Conservation (phyloP, 2,113 vertebrate species). For the Cyprinodon variegatus region DNA sequence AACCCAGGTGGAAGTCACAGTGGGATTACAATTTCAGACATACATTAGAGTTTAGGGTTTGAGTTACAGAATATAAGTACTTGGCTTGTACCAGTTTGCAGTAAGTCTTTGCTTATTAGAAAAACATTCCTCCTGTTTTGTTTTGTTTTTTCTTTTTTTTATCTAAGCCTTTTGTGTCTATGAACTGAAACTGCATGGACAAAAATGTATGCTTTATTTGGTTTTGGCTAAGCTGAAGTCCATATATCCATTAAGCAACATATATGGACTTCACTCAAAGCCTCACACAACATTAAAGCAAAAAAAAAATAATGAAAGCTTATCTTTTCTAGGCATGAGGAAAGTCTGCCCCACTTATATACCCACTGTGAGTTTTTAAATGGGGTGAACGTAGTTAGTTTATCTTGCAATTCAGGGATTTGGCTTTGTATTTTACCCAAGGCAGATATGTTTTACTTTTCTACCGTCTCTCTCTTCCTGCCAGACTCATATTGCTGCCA, state of each 20-base stretch:
- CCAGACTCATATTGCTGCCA: too few relatives aligned
- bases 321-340: too few relatives aligned
- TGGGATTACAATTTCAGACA: slow-evolving; percentile 7
- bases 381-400: too few relatives aligned
- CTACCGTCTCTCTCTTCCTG: too few relatives aligned
- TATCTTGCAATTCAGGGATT: too few relatives aligned
- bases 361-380: too few relatives aligned
- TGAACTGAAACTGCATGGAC: background rate
- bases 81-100: background rate
- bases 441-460: too few relatives aligned
- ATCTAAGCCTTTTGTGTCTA: background rate
- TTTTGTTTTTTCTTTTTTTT: background rate
- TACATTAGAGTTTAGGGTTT: background rate
- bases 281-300: background rate
- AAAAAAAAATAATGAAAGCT: too few relatives aligned
- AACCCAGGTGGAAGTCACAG: slow-evolving; percentile 47
- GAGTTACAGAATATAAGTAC: background rate
- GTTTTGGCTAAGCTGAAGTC: background rate
- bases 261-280: background rate
- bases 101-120: background rate
- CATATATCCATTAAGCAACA: background rate
- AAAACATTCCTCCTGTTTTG: background rate
- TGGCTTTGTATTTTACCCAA: too few relatives aligned
- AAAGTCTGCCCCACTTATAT: too few relatives aligned
- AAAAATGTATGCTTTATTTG: background rate